phyloP scores from a whole-genome alignment of 1,140 invertebrate genomes.

The Drosophila arizonae region DNA sequence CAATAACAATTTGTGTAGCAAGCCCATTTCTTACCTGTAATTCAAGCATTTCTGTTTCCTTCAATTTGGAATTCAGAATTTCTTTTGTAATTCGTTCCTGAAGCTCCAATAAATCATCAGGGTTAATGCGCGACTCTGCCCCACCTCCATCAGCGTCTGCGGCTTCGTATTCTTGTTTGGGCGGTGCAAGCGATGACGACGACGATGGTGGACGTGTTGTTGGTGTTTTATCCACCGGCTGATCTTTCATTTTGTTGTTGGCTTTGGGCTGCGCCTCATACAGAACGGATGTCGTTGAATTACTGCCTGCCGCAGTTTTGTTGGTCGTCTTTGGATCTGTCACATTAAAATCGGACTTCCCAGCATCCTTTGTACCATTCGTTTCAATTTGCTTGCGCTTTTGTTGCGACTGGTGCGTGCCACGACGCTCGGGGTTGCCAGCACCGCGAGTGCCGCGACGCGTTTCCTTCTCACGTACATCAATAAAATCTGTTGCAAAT shows the following conservation, averaged over 20 bases:
- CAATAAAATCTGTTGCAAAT: constrained; percentile 96
- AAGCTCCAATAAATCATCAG: constrained; percentile 74
- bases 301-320: constrained; percentile 2
- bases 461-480: constrained; percentile 92
- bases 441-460: constrained; percentile 83
- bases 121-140: constrained; percentile 48
- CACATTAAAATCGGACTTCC: constrained; percentile 4
- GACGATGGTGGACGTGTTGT: constrained; percentile 3
- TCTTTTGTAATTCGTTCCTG: constrained; percentile 80
- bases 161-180: constrained; percentile 24
- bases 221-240: constrained; percentile 1
- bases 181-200: constrained; percentile 22
- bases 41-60: constrained; percentile 79
- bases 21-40: constrained; percentile 64
- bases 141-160: constrained; percentile 34
- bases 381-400: constrained; percentile 47
- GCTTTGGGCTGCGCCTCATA: constrained; percentile 11
- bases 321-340: constrained; percentile 6
- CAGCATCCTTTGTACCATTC: constrained; percentile 43
- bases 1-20: background rate
- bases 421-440: constrained; percentile 53
- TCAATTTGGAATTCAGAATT: constrained; percentile 80
- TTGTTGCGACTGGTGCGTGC: constrained; percentile 30
- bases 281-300: constrained; percentile 22
- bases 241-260: constrained; percentile 27